Conservation (phyloP, 2,797 vertebrate genomes). For the Eidolon dupreanum region DNA sequence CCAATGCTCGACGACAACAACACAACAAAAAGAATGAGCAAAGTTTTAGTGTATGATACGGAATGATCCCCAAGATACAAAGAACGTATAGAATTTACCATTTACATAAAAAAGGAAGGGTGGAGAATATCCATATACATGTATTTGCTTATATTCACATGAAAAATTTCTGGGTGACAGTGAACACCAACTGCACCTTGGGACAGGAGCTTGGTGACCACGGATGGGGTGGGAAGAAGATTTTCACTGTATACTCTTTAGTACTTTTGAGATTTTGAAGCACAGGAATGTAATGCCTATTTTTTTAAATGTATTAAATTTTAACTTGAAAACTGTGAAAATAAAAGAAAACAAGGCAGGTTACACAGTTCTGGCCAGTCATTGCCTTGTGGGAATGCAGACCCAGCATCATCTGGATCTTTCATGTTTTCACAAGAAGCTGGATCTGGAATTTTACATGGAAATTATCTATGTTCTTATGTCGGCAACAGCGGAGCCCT, state of each 20-base stretch:
- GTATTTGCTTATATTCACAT: background rate
- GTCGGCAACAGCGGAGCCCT: background rate
- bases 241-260: background rate
- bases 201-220: background rate
- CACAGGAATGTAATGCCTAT: background rate
- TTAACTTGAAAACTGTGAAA: background rate
- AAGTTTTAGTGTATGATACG: background rate
- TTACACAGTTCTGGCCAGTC: background rate
- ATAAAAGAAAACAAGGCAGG: background rate
- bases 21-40: background rate
- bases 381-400: background rate
- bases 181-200: background rate
- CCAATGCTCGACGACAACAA: too few species aligned
- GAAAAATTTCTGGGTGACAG: background rate
- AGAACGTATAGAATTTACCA: accelerated
- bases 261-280: background rate
- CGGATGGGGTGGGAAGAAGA: background rate
- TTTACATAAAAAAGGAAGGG: background rate
- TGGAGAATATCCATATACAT: accelerated
- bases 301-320: background rate
- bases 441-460: background rate
- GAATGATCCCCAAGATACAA: background rate
- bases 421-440: background rate
- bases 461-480: background rate
- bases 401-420: background rate